Conservation (phyloP, 1,140 invertebrate species). For the Neodiprion lecontei region DNA sequence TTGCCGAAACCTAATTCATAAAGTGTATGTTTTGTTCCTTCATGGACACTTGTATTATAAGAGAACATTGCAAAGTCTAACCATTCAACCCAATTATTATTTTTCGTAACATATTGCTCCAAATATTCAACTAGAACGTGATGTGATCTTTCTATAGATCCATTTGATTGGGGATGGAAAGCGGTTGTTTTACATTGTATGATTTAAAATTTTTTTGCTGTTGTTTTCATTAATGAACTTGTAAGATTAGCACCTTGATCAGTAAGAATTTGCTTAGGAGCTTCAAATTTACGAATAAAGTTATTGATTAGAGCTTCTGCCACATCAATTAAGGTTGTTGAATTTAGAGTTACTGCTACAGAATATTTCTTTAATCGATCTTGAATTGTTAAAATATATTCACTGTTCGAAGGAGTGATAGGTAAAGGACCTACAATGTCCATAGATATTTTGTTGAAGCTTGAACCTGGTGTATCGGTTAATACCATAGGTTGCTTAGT, state of each 20-base stretch:
- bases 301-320: conserved; percentile 20
- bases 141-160: conserved; percentile 45
- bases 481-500: too few species aligned
- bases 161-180: not conserved
- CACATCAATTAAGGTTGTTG: conserved; percentile 23
- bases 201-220: not conserved
- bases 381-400: conserved; percentile 30
- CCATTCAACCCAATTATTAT: not conserved
- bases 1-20: not conserved
- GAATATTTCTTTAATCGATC: conserved; percentile 40
- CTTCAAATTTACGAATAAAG: conserved; percentile 37
- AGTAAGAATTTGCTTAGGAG: conserved; percentile 36
- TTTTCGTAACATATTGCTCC: not conserved
- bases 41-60: conserved; percentile 38
- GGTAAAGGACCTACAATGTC: conserved; percentile 21
- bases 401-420: conserved; percentile 12
- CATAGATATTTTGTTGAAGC: too few species aligned
- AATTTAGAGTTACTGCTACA: conserved; percentile 25
- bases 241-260: conserved; percentile 43
- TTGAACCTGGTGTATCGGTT: too few species aligned
- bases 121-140: conserved; percentile 36
- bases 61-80: conserved; percentile 21
- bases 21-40: conserved; percentile 36
- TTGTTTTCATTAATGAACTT: conserved; percentile 27
- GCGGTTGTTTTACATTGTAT: not conserved